Percentiles rank a stretch among this genome's conserved stretches.
Conservation (phyloP, 2,888 invertebrate genomes). For the Clivina fossor region DNA sequence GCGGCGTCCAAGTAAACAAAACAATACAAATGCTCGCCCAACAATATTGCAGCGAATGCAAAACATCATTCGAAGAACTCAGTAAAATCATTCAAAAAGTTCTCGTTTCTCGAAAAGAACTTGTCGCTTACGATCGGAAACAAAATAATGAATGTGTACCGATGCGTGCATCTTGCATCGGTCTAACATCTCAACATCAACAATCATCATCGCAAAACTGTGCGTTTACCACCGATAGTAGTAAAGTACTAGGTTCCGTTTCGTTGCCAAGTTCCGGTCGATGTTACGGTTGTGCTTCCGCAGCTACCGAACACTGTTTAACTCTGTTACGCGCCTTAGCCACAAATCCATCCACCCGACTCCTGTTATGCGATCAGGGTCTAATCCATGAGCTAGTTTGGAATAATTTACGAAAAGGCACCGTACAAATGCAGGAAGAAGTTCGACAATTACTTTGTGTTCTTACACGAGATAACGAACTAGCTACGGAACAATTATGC, state of each 20-base stretch:
- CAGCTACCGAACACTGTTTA: constrained; percentile 92
- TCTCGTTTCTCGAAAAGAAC: constrained; percentile 84
- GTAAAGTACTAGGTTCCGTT: constrained; percentile 55
- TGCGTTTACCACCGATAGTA: constrained; percentile 53
- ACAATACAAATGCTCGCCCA: constrained; percentile 93
- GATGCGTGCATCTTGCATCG: constrained; percentile 35
- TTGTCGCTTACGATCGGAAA: constrained; percentile 87
- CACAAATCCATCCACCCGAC: constrained; percentile 72
- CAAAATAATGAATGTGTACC: constrained; percentile 67
- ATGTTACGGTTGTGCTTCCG: constrained; percentile 86
- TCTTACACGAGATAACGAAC: constrained; percentile 82
- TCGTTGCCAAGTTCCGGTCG: constrained; percentile 53
- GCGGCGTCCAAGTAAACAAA: constrained; percentile 75
- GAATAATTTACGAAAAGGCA: constrained; percentile 86
- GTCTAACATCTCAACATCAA: constrained; percentile 28
- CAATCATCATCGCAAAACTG: constrained; percentile 30
- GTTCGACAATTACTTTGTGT: constrained; percentile 86
- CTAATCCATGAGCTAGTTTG: constrained; percentile 87
- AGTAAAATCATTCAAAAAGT: constrained; percentile 89
- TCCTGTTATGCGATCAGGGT: constrained; percentile 78
- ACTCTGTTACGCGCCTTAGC: constrained; percentile 88
- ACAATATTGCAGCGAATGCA: constrained; percentile 93
- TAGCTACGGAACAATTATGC: constrained; percentile 82
- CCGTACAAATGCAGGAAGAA: constrained; percentile 82
- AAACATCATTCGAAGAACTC: constrained; percentile 91